phyloP scores from a whole-genome alignment of 2,888 invertebrate species.

The Drosophila infuscata region DNA sequence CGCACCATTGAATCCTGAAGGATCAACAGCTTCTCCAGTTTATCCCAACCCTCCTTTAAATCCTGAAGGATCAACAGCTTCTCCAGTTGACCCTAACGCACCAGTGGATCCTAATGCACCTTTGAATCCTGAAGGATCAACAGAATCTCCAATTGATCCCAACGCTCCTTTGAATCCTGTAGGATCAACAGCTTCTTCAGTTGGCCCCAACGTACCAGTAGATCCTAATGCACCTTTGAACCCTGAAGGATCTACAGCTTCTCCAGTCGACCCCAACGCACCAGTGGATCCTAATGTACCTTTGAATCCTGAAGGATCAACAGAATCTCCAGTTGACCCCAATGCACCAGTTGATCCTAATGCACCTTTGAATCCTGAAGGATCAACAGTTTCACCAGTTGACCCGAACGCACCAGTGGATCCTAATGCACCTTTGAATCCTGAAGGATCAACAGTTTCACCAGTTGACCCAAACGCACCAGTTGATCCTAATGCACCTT shows the following conservation, averaged over 20 bases:
- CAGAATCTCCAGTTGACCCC: neutral
- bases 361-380: neutral
- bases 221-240: neutral
- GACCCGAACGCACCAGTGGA: slow-evolving; percentile 13
- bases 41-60: slow-evolving; percentile 29
- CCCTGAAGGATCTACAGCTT: too few species aligned
- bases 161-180: neutral
- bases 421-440: neutral
- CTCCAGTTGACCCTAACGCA: neutral
- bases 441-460: neutral
- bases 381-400: neutral
- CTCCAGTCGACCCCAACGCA: neutral
- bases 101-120: slow-evolving; percentile 21
- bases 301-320: too few species aligned
- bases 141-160: neutral
- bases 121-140: neutral
- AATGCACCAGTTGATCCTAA: slow-evolving; percentile 5
- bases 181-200: neutral
- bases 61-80: neutral
- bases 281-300: slow-evolving; percentile 4
- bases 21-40: neutral
- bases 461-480: slow-evolving; percentile 16
- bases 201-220: fast-evolving
- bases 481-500: slow-evolving; percentile 11
- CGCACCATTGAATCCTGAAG: neutral